Conservation (phyloP, 2,797 vertebrate genomes). For the Xyrichtys novacula region DNA sequence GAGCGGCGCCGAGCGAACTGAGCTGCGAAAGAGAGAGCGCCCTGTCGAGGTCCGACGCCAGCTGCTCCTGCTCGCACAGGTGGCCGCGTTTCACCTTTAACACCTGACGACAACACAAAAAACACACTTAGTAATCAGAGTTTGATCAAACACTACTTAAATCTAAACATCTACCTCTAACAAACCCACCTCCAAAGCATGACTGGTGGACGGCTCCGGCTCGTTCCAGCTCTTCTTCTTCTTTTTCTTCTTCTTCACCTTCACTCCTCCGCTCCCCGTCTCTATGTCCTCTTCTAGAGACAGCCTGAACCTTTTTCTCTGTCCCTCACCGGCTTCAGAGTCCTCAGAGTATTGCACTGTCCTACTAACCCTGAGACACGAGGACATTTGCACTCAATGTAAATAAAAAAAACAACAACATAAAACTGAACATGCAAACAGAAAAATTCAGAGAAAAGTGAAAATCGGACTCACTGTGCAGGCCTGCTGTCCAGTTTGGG, state of each 20-base stretch:
- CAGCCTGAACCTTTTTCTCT: conserved; percentile 89
- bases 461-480: conserved; percentile 90
- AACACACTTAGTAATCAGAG: neutral
- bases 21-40: conserved; percentile 94
- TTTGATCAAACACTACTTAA: too few relatives aligned
- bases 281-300: conserved; percentile 88
- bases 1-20: conserved; percentile 84
- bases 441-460: too few relatives aligned
- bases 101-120: conserved; percentile 60
- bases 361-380: conserved; percentile 85
- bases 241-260: conserved; percentile 85
- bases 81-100: conserved; percentile 89
- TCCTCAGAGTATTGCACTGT: conserved; percentile 91
- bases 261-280: conserved; percentile 64
- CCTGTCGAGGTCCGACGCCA: conserved; percentile 94
- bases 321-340: conserved; percentile 91
- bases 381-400: neutral
- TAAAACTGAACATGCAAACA: neutral
- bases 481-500: conserved; percentile 91
- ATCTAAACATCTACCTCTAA: neutral
- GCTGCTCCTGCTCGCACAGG: conserved; percentile 93
- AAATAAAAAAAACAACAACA: neutral
- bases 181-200: conserved; percentile 87
- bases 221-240: conserved; percentile 91
- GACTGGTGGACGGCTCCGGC: conserved; percentile 86